Evolutionary conservation across 2,113 vertebrate species (phyloP).

Genomic region (zebrafish (Danio rerio)): GRCz12tu NC_133184.1:5880501-5881000

Average conservation of each 20-base stretch:
- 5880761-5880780: background rate
- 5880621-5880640: background rate
- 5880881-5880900: background rate
- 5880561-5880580: background rate
- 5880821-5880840: background rate
- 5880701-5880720: background rate
- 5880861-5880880: background rate
- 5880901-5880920: too few species aligned
- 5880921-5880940: too few species aligned
- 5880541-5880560: background rate
- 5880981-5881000: too few species aligned
- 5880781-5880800: background rate
- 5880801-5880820: background rate
- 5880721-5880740: background rate
- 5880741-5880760: background rate
- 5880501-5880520: background rate
- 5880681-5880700: background rate
- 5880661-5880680: background rate
- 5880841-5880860: background rate
- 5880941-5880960: too few species aligned
- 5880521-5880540: background rate
- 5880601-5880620: background rate
- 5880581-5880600: constrained; percentile 8
- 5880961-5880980: too few species aligned
- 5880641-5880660: background rate